Percentiles rank a stretch among this genome's conserved stretches.
These are phyloP conservation scores for Scaptomyza caliginosa DNA, from an alignment of 2,888 invertebrate genomes.

Conservation along the genomic window DNA sequence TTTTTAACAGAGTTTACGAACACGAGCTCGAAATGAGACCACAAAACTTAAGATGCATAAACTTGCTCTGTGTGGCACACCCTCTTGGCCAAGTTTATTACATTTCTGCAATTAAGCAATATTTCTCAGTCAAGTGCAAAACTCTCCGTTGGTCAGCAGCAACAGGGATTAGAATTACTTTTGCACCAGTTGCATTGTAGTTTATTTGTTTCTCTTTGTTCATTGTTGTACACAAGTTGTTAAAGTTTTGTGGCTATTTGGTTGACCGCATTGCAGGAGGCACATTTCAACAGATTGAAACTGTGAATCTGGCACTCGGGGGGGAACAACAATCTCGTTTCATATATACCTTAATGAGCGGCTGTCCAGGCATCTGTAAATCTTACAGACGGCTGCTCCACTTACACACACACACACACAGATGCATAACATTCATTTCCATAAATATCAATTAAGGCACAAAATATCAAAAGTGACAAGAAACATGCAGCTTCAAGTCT, in stretches of 20 bases:
- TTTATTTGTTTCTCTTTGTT: slow-evolving; percentile 8
- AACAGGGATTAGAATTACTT: slow-evolving; percentile 50
- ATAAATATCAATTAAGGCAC: slow-evolving; percentile 73
- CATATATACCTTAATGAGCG: slow-evolving; percentile 41
- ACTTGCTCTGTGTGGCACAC: slow-evolving; percentile 28
- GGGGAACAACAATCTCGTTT: slow-evolving; percentile 14
- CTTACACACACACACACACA: slow-evolving; percentile 28
- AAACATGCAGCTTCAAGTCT: slow-evolving; percentile 46
- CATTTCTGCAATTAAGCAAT: slow-evolving; percentile 65
- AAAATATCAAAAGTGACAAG: slow-evolving; percentile 67
- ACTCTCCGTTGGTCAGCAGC: slow-evolving; percentile 43
- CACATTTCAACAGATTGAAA: slow-evolving; percentile 7
- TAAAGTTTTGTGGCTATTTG: slow-evolving; percentile 28
- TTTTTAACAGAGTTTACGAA: slow-evolving; percentile 25
- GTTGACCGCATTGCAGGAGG: slow-evolving; percentile 19
- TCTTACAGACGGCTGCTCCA: slow-evolving; percentile 63
- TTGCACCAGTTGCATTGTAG: slow-evolving; percentile 30
- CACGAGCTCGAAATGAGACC: slow-evolving; percentile 22
- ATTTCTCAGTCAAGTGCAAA: slow-evolving; percentile 58
- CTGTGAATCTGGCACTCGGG: background rate
- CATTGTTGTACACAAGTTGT: slow-evolving; percentile 17
- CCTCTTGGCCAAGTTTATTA: slow-evolving; percentile 45
- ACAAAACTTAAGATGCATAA: slow-evolving; percentile 34
- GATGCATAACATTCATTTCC: slow-evolving; percentile 55
- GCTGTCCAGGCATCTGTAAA: slow-evolving; percentile 49